Percentiles rank a stretch among this genome's conserved stretches.
Evolutionary conservation across 2,888 invertebrate genomes (phyloP).

Genomic region (Escarpia spicata): DNA sequence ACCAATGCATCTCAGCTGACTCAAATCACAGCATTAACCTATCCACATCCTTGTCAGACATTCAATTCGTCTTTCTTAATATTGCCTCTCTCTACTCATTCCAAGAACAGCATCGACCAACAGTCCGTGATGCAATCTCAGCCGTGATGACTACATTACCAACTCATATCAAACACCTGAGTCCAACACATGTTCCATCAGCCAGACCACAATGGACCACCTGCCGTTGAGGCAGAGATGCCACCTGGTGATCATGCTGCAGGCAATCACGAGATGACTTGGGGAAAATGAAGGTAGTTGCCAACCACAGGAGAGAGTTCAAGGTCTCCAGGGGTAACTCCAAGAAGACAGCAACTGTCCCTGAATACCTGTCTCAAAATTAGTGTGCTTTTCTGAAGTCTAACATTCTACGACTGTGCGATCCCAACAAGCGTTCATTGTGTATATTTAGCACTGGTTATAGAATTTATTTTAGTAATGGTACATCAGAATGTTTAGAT

Average conservation of each 20-base stretch:
- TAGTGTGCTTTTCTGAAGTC: neutral
- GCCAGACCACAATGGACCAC: neutral
- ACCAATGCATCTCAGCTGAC: neutral
- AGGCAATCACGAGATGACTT: neutral
- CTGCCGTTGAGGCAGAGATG: neutral
- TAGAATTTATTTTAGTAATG: neutral
- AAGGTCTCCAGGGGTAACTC: neutral
- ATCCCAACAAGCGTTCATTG: neutral
- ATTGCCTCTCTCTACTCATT: neutral
- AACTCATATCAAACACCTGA: neutral
- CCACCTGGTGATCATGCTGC: neutral
- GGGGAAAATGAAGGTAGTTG: neutral
- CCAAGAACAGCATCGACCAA: neutral
- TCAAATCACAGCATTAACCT: neutral
- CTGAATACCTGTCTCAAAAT: neutral
- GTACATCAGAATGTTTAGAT: too few relatives aligned
- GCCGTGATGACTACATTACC: neutral
- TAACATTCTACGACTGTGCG: neutral
- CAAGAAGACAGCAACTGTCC: neutral
- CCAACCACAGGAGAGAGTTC: neutral
- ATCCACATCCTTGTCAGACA: neutral
- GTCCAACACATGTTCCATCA: neutral
- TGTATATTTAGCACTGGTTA: neutral
- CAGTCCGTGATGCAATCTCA: neutral
- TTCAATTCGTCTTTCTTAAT: neutral